These are phyloP conservation scores for Ellobius talpinus DNA, from an alignment of 2,113 vertebrate species.

Conservation along the genomic window DNA sequence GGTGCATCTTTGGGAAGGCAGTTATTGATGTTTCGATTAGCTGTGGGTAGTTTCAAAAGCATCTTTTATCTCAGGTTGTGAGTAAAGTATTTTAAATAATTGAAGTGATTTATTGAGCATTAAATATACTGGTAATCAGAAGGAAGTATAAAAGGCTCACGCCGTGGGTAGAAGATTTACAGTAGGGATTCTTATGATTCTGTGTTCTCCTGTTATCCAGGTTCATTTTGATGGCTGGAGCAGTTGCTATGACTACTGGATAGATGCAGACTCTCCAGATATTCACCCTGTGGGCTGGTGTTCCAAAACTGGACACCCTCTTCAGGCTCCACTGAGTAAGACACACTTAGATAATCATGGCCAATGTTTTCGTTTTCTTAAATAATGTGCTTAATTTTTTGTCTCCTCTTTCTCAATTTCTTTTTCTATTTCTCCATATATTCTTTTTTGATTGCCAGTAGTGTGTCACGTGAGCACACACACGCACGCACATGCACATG, in stretches of 20 bases:
- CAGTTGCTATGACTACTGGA: conserved; percentile 91
- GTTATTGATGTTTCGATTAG: neutral
- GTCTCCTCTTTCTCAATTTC: neutral
- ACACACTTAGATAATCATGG: neutral
- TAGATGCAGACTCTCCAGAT: conserved; percentile 91
- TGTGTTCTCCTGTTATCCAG: conserved; percentile 78
- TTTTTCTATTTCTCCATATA: neutral
- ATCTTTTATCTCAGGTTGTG: neutral
- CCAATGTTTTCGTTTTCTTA: neutral
- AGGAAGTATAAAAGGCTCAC: neutral
- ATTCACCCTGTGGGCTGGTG: conserved; percentile 94
- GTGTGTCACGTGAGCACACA: neutral
- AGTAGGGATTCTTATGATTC: conserved; percentile 11
- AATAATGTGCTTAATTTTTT: neutral
- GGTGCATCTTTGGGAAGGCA: neutral
- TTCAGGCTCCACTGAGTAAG: conserved; percentile 93
- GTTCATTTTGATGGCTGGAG: conserved; percentile 93
- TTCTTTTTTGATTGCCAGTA: conserved; percentile 43
- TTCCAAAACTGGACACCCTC: conserved; percentile 90
- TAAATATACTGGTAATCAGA: neutral
- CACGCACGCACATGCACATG: neutral
- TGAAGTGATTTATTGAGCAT: neutral
- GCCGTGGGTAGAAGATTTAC: neutral
- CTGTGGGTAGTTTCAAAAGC: neutral
- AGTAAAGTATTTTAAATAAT: conserved; percentile 13